phyloP scores from a whole-genome alignment of 1,140 invertebrate genomes.

The Lerema accius region DNA sequence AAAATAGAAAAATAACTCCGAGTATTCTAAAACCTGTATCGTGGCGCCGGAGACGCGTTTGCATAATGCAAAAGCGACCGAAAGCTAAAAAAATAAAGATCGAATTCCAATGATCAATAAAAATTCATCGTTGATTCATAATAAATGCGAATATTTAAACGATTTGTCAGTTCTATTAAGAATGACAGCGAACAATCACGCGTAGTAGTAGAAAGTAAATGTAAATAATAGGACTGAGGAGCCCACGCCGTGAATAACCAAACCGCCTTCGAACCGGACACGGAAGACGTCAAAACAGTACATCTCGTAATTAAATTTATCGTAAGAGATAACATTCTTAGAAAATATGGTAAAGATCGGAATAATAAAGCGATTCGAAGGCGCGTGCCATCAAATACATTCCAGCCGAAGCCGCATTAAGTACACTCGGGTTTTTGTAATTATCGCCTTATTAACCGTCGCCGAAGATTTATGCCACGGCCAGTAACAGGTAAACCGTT shows the following conservation, averaged over 20 bases:
- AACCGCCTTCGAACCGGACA: constrained; percentile 53
- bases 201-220: constrained; percentile 48
- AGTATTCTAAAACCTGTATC: neutral
- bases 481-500: constrained; percentile 51
- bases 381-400: constrained; percentile 63
- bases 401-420: constrained; percentile 47
- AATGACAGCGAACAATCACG: constrained; percentile 42
- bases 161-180: constrained; percentile 43
- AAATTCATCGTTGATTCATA: constrained; percentile 21
- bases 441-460: constrained; percentile 66
- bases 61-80: neutral
- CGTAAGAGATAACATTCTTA: constrained; percentile 57
- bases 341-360: constrained; percentile 64
- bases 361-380: constrained; percentile 67
- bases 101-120: constrained; percentile 8
- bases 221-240: constrained; percentile 45
- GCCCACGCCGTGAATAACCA: constrained; percentile 58
- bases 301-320: constrained; percentile 69
- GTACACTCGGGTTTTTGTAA: constrained; percentile 54
- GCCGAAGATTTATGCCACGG: constrained; percentile 59
- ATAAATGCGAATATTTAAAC: constrained; percentile 26
- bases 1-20: constrained; percentile 4
- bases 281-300: constrained; percentile 64
- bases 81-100: neutral
- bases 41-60: constrained; percentile 1